phyloP scores from a whole-genome alignment of 2,113 vertebrate genomes.

The Nyctereutes procyonoides region DNA sequence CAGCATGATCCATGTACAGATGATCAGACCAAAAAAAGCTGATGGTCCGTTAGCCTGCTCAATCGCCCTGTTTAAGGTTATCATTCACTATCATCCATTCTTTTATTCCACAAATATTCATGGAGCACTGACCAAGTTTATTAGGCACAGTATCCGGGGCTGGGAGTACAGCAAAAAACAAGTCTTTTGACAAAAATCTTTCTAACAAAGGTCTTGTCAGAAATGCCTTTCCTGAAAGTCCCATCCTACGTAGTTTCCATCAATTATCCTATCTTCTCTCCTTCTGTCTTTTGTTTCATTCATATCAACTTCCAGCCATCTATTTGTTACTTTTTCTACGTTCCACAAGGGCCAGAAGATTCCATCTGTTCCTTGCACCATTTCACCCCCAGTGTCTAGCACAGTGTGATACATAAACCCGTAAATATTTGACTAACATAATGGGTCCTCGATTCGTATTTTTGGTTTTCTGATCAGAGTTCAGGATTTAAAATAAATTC shows the following conservation, averaged over 20 bases:
- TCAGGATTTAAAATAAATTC: conserved; percentile 16
- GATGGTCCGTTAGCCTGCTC: neutral
- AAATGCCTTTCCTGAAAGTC: neutral
- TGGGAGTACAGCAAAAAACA: neutral
- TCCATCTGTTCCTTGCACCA: neutral
- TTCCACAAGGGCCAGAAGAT: neutral
- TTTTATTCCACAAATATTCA: conserved; percentile 30
- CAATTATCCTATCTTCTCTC: neutral
- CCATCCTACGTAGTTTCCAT: neutral
- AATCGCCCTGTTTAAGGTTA: neutral
- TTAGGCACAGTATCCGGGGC: neutral
- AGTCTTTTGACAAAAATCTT: neutral
- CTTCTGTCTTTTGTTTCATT: neutral
- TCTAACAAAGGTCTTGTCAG: neutral
- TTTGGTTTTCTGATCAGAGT: conserved; percentile 33
- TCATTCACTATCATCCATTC: neutral
- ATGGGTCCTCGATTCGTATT: neutral
- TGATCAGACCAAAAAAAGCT: neutral
- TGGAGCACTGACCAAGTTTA: neutral
- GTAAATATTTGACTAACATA: neutral
- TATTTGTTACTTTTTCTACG: neutral
- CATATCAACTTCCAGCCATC: neutral
- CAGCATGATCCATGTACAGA: neutral
- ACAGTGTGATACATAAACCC: neutral
- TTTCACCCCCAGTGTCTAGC: neutral